Evolutionary conservation across 2,113 vertebrate genomes (phyloP), one percentile per base, ranked within the genome.

Genomic region (Mormyrus lacerda): DNA sequence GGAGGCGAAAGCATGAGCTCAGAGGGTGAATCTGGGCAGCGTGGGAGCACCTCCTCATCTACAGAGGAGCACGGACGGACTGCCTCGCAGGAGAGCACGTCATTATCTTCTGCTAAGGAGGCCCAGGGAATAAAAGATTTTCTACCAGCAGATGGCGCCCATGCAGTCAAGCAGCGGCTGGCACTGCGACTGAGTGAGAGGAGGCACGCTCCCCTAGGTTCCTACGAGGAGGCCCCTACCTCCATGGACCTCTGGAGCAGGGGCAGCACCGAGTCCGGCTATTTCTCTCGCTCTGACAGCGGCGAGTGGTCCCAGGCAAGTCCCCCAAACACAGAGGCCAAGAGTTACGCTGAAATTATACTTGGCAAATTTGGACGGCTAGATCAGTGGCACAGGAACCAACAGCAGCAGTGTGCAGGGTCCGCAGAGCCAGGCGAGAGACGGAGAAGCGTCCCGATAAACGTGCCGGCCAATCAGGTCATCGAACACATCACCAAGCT

Each of bases 401-500:
- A 96, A 55, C 96, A 95, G 93, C 96, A 90, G 91, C 97, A 94
- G 88, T 96, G 50, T 91, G 95, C 89, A 93, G 95, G 92, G 93
- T 58, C 93, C 24, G 89, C 93, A 61, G 93, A 92, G 88, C 92
- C 35, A 0, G 96, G 96, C 1, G 96, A 97, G 91, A 97, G 98
- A 90, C 95, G 97, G 85, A 96, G 93, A 89, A 93, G 42, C 89
- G 92, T 97, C 87, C 96, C 97, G 0, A 94, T 99, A 91, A 97
- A 96, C 24, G 96, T 98, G 91, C 98, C 97, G 90, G 96, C 98
- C 92, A 98, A 97, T 1, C 97, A 99, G 93, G 97, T 99, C 89
- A 99, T 99, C 1, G 98, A 99, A 92, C 98, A 99, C 93, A 99
- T 99, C 93, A 99, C 98, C 76, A 99, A 99, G 92, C 97, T 99